phyloP scores from a whole-genome alignment of 2,797 vertebrate species.

The Tenualosa thibaudeaui region DNA sequence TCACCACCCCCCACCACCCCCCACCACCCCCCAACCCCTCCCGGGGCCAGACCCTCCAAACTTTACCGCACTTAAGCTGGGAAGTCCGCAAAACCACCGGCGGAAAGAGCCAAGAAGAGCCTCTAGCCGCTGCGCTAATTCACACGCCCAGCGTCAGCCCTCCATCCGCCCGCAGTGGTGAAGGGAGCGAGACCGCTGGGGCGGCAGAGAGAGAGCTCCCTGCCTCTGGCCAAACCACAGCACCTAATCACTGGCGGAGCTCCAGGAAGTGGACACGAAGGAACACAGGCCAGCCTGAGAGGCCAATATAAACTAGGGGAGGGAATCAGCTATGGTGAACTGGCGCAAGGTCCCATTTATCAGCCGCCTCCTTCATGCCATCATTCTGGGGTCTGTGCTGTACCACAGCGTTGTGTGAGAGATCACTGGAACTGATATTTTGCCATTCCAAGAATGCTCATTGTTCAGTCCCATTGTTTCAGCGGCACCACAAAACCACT shows the following conservation, averaged over 20 bases:
- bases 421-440: not conserved
- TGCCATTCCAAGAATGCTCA: slow-evolving; percentile 16
- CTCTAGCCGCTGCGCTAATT: not conserved
- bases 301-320: not conserved
- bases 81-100: not conserved
- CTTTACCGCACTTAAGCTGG: not conserved
- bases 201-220: not conserved
- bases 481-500: not conserved
- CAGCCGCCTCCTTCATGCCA: not conserved
- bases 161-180: not conserved
- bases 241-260: not conserved
- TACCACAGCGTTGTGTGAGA: not conserved
- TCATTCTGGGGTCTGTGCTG: not conserved
- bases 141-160: not conserved
- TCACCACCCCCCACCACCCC: not conserved
- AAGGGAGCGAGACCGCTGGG: not conserved
- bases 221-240: not conserved
- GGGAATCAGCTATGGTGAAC: not conserved
- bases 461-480: slow-evolving; percentile 14
- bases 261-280: not conserved
- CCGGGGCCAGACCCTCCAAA: not conserved
- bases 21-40: not conserved
- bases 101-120: not conserved
- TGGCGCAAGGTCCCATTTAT: not conserved
- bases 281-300: not conserved